Percentiles rank a stretch among this genome's conserved stretches.
These are phyloP conservation scores for Venustaconcha ellipsiformis DNA, from an alignment of 1,140 invertebrate species.

Conservation along the genomic window DNA sequence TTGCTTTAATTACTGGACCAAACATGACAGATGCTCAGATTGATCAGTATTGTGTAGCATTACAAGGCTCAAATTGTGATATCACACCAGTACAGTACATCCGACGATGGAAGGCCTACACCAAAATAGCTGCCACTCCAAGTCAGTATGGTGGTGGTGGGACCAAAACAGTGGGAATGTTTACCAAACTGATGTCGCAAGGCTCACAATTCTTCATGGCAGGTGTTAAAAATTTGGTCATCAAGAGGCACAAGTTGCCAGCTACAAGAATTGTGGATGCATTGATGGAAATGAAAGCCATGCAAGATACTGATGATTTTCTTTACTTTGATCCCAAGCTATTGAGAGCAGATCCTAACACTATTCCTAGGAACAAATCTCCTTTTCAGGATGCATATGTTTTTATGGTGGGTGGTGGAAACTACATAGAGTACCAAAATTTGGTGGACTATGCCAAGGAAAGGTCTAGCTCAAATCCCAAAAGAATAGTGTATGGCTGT, in stretches of 20 bases:
- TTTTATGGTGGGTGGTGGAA: constrained; percentile 97
- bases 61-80: constrained; percentile 88
- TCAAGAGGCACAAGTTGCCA: constrained; percentile 95
- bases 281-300: constrained; percentile 86
- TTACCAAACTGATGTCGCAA: constrained; percentile 96
- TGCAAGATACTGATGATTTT: constrained; percentile 86
- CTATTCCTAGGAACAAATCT: constrained; percentile 65
- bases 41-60: constrained; percentile 82
- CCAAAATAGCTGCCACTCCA: constrained; percentile 80
- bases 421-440: constrained; percentile 99
- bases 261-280: constrained; percentile 93
- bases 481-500: constrained; percentile 93
- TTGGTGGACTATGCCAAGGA: constrained; percentile 92
- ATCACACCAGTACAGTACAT: constrained; percentile 86
- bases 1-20: constrained; percentile 89
- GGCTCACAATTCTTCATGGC: constrained; percentile 99
- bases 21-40: constrained; percentile 85
- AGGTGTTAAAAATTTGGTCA: constrained; percentile 98
- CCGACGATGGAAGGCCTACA: constrained; percentile 91
- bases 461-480: constrained; percentile 74
- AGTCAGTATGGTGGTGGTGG: constrained; percentile 84
- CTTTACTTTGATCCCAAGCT: constrained; percentile 94
- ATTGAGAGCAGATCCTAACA: constrained; percentile 77
- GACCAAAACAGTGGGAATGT: constrained; percentile 95
- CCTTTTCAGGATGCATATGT: constrained; percentile 80